Evolutionary conservation across 1,140 invertebrate species (phyloP), one percentile per base, ranked within the genome.

Genomic region (Meloidogyne chitwoodi): DNA sequence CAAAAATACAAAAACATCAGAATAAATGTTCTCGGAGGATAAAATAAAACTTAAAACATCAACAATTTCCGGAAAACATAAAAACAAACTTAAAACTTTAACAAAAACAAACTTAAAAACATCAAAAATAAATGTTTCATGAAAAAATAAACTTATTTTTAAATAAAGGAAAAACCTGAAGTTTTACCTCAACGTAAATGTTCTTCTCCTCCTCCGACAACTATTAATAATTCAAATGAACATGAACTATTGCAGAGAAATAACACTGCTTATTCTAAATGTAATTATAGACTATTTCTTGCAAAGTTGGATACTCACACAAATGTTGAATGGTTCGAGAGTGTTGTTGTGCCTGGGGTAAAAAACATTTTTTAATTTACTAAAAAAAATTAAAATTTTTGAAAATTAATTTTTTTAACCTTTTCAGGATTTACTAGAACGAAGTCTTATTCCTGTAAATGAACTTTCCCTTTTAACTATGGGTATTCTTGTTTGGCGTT

Each of bases 241-340:
- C 48, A 56, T n/a, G 19, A 56, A 56, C 4, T 8, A n/a, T 56
- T 56, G 0, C 48, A 56, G n/a, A 56, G 48, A 56, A 56, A 56
- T n/a, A 56, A 56, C 48, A 56, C 48, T n/a, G 5, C 48, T 56
- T 56, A 56, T 56, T 56, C n/a, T n/a, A 56, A 56, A n/a, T 56
- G 48, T 56, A 56, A 56, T n/a, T 80, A 76, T 65, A 31, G 80
- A 73, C 24, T 83, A 19, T 83, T 81, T 48, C 68, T 84, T 64
- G 84, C 79, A 2, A 84, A 84, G 70, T 75, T 84, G 19, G 84
- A 84, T 65, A 27, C 62, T 24, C 76, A 78, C 24, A 84, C 85
- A 11, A 84, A 84, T 71, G 62, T 84, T 22, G 83, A 84, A 74
- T 81, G 74, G 64, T 81, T 84, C 34, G 81, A 84, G 70, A 84